A percentile compares a stretch with the other conserved stretches of the same genome.
phyloP scores from a whole-genome alignment of 92 coral and sea anemone species.

The Palythoa grandiflora region DNA sequence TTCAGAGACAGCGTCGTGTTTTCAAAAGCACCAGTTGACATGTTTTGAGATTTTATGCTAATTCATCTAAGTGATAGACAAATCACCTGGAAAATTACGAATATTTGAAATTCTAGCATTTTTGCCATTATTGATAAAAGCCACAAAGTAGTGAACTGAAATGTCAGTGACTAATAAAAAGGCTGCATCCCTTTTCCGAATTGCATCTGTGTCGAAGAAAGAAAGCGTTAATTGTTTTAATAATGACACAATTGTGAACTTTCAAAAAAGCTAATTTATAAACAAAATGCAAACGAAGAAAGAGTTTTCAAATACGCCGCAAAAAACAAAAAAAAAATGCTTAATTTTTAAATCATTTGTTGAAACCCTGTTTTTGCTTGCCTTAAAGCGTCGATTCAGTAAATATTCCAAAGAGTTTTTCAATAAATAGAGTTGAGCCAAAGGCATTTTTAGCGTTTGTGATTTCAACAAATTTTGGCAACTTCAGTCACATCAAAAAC shows the following conservation, averaged over 20 bases:
- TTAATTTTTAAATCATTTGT: neutral
- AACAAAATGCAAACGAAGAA: too few relatives aligned
- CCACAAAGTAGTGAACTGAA: neutral
- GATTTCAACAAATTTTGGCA: neutral
- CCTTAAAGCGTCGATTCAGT: neutral
- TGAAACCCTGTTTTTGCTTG: neutral
- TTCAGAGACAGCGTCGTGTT: neutral
- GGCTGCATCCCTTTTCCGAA: neutral
- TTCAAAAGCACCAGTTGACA: slow-evolving; percentile 4
- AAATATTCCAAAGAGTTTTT: too few relatives aligned
- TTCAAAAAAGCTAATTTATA: too few relatives aligned
- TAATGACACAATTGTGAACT: too few relatives aligned
- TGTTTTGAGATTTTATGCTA: slow-evolving; percentile 35
- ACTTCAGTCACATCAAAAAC: neutral
- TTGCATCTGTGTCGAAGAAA: too few relatives aligned
- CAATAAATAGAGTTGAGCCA: neutral
- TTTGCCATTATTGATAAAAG: neutral
- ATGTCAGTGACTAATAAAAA: neutral
- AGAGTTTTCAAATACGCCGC: too few relatives aligned
- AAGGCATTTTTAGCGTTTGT: neutral
- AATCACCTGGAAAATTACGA: neutral
- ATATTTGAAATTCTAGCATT: slow-evolving; percentile 3
- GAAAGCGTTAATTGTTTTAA: too few relatives aligned
- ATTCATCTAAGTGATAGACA: slow-evolving; percentile 19
- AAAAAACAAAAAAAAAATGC: neutral